A percentile compares a stretch with the other conserved stretches of the same genome.
phyloP scores from a whole-genome alignment of 2,113 vertebrate genomes.

The Cettia cetti region DNA sequence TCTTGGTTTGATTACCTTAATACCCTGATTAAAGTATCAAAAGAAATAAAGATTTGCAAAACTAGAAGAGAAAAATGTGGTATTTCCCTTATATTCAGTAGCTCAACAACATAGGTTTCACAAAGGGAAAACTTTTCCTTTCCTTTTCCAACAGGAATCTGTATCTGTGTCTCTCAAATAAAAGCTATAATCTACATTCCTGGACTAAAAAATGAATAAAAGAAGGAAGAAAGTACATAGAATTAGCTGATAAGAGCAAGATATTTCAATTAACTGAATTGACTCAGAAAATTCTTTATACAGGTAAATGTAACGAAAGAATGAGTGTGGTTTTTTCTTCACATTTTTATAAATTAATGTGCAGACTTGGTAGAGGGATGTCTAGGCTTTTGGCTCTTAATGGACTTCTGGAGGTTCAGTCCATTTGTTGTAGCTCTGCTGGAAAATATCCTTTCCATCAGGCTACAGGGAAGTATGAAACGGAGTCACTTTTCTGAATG shows the following conservation, averaged over 20 bases:
- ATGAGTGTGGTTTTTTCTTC: accelerated
- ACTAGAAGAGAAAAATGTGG: neutral
- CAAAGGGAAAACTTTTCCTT: neutral
- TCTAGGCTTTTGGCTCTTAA: neutral
- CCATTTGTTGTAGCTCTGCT: neutral
- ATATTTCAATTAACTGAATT: neutral
- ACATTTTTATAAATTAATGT: neutral
- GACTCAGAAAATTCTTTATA: neutral
- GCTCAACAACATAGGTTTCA: neutral
- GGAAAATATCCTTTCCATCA: neutral
- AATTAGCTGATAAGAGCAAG: neutral
- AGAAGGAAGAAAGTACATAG: neutral
- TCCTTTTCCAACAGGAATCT: neutral
- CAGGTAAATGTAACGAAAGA: neutral
- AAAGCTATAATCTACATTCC: neutral
- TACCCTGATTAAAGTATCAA: neutral
- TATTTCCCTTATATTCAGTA: neutral
- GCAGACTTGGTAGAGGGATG: neutral
- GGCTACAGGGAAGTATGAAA: neutral
- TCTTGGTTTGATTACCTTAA: neutral
- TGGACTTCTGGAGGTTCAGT: neutral
- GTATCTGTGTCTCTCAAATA: neutral
- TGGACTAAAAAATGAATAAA: neutral
- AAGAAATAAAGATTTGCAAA: neutral
- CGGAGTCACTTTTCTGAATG: neutral